phyloP scores from a whole-genome alignment of 2,113 vertebrate genomes.

The Delphinus delphis region DNA sequence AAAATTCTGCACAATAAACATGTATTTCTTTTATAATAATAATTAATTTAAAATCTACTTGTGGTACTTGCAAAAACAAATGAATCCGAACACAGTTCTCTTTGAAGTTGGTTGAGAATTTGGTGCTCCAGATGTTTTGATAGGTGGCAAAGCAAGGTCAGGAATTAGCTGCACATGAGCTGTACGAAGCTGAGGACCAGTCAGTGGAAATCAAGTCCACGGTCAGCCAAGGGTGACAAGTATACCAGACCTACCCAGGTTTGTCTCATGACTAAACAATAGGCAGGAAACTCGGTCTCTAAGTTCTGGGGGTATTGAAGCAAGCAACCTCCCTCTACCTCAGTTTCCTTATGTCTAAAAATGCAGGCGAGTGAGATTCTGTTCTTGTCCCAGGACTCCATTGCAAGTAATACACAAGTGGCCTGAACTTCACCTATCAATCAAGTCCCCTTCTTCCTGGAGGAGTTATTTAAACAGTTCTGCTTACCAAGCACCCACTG shows the following conservation, averaged over 20 bases:
- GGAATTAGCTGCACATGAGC: not conserved
- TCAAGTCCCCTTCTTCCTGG: not conserved
- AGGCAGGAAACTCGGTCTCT: not conserved
- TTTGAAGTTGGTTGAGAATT: not conserved
- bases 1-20: not conserved
- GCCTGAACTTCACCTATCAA: not conserved
- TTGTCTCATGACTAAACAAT: not conserved
- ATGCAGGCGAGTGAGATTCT: not conserved
- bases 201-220: not conserved
- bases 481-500: not conserved
- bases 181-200: not conserved
- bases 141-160: not conserved
- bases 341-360: not conserved
- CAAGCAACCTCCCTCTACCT: not conserved
- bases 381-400: not conserved
- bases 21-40: not conserved
- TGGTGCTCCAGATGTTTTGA: not conserved
- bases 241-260: not conserved
- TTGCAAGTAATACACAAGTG: not conserved
- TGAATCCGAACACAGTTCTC: not conserved
- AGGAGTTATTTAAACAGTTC: not conserved
- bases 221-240: not conserved
- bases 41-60: not conserved
- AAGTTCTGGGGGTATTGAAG: not conserved
- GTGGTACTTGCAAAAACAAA: not conserved